phyloP scores from a whole-genome alignment of 2,113 vertebrate species.

The Campylomormyrus numenius region DNA sequence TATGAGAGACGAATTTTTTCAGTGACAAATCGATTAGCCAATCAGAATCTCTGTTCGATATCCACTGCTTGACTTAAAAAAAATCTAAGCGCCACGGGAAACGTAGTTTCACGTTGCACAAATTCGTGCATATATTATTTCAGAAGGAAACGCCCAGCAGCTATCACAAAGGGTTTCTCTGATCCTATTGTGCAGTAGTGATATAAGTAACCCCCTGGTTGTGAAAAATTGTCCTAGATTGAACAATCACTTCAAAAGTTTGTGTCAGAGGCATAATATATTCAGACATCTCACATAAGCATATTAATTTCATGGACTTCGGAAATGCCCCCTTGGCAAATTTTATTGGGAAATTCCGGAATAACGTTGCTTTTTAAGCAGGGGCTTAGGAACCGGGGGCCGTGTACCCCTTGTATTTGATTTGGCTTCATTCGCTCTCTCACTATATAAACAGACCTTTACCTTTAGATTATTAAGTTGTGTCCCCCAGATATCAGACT shows the following conservation, averaged over 20 bases:
- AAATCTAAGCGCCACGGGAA: not conserved
- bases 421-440: not conserved
- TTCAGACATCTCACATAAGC: not conserved
- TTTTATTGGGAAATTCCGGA: not conserved
- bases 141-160: conserved; percentile 12
- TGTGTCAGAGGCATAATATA: not conserved
- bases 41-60: not conserved
- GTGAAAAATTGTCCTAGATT: not conserved
- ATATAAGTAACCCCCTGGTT: not conserved
- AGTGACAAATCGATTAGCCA: conserved; percentile 19
- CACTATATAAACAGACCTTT: not conserved
- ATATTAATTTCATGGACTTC: not conserved
- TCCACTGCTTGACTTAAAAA: not conserved
- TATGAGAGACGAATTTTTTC: conserved; percentile 41
- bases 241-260: not conserved
- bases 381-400: not conserved
- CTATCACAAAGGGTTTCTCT: not conserved
- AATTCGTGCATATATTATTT: not conserved
- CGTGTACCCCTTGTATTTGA: not conserved
- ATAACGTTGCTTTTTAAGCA: not conserved
- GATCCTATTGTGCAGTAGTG: not conserved
- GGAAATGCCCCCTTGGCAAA: not conserved
- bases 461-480: not conserved
- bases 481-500: not conserved
- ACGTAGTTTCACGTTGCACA: conserved; percentile 1